Evolutionary conservation across 2,888 invertebrate species (phyloP), one percentile per base, ranked within the genome.

Genomic region (Synanthedon formicaeformis): DNA sequence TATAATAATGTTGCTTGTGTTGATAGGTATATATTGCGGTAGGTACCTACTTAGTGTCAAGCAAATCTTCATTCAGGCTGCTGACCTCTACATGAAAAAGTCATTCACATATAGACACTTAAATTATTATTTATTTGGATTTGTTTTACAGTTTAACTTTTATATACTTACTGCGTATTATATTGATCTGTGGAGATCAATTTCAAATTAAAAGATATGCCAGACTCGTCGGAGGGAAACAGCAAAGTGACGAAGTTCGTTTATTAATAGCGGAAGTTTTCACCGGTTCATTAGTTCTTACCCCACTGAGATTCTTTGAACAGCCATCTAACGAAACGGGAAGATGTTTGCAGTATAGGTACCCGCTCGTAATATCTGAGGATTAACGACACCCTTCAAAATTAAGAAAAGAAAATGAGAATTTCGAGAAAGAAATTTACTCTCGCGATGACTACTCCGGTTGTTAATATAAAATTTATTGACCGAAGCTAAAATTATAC

Each of bases 381-480:
- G 85, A 83, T 87, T 83, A 86, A 78, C 67, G 71, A 73, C 81
- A 73, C 78, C 77, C 73, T 69, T 67, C 69, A 64, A 75, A 84
- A 85, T 83, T 85, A 83, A 81, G 23, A 18, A 78, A 66, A 56
- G 70, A 76, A 76, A 78, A 82, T 78, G 75, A 76, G 56, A 59
- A 51, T 60, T 61, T 61, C 57, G 58, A 62, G 49, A 68, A 62
- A 10, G 11, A 13, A 11, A 45, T 48, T 27, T 14, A 4, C 49
- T 49, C 18, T 50, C 18, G 12, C 27, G 50, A 50, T 18, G 40
- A 50, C 34, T 23, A 34, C 50, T 50, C 56, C 60, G 61, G 64
- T 77, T 74, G 76, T 81, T 81, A 77, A 75, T 80, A 79, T 71
- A 71, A 73, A 81, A 84, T 82, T 82, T 84, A 83, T 83, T 78